Evolutionary conservation across 1,140 invertebrate genomes (phyloP).

Genomic region (Monomorium pharaonis): DNA sequence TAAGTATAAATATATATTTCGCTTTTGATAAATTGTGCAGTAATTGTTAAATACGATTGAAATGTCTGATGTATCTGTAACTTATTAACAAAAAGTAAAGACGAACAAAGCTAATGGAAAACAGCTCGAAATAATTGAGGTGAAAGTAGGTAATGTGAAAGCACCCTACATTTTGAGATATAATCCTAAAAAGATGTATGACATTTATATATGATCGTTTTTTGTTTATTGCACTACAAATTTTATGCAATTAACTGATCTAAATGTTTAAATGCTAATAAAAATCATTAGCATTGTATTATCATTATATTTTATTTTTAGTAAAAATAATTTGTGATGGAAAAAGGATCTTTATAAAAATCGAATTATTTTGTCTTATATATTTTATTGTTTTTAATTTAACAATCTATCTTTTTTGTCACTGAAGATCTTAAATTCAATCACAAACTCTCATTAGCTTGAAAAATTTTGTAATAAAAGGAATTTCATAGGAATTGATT

Average conservation of each 20-base stretch:
- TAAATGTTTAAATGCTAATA: not conserved
- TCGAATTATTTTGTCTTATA: not conserved
- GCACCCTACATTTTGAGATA: not conserved
- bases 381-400: not conserved
- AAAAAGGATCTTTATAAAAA: too few species aligned
- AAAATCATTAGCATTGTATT: not conserved
- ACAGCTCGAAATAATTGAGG: not conserved
- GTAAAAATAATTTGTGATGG: not conserved
- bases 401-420: too few species aligned
- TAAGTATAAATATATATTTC: not conserved
- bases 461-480: not conserved
- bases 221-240: not conserved
- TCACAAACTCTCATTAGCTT: too few species aligned
- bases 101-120: not conserved
- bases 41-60: not conserved
- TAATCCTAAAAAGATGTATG: not conserved
- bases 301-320: not conserved
- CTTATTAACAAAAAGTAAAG: not conserved
- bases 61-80: not conserved
- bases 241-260: not conserved
- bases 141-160: slow-evolving; percentile 45
- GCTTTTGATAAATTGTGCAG: not conserved
- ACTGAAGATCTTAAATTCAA: too few species aligned
- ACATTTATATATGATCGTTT: not conserved
- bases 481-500: not conserved